Base-by-base conservation (phyloP, 2,888 invertebrate genomes). In the Erynnis tages region DNA sequence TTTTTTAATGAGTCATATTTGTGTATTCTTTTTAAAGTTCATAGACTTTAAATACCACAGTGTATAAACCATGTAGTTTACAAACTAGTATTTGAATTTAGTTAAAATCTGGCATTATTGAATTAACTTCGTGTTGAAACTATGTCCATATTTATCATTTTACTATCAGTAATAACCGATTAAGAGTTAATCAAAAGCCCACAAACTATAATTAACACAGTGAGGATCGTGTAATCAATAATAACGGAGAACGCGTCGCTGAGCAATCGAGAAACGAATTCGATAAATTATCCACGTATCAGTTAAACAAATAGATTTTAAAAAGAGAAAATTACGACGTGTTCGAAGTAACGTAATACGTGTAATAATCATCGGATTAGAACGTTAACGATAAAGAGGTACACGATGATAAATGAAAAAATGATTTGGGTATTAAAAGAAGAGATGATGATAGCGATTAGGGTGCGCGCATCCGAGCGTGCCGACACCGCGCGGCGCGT, bases 331-430 rank as follows among this genome's bases (percentile, higher is more conserved):
- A 81, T 82, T 76, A 83, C 73, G 74, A 79, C 65, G 75, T 79
- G 76, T 72, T 77, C 76, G 70, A 72, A 73, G 81, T 76, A 86
- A 84, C 79, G 73, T 83, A 82, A 87, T 82, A 84, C 74, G 75
- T 78, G 77, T 82, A 82, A 84, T 86, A 84, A 84, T 83, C 74
- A 74, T 78, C 72, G 75, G 75, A 83, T 83, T 50, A 50, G 50
- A 79, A 59, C 75, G 76, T 80, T 78, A 81, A 67, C 79, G 84
- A 85, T 87, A 83, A 82, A 81, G 66, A 59, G 65, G 61, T 72
- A 76, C 67, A 71, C 64, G 74, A 77, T 82, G 82, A 84, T 86
- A 82, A 86, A 88, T 84, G 82, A 80, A 84, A 81, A 76, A 79
- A 79, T 80, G 78, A 82, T 85, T 82, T 76, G 63, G 79, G 77